Conservation (phyloP, 2,797 vertebrate genomes). For the Eulemur rubriventer region DNA sequence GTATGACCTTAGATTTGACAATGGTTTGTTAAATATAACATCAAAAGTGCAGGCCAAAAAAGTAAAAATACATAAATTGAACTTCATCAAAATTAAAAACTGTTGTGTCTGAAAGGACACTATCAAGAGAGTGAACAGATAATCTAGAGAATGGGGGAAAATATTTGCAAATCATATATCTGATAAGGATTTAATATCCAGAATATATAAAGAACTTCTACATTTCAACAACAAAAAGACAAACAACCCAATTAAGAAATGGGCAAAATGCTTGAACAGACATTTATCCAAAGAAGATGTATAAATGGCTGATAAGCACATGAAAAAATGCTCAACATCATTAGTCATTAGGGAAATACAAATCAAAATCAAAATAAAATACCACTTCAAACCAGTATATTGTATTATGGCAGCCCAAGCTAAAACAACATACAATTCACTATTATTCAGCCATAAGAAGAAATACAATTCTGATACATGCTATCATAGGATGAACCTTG, state of each 20-base stretch:
- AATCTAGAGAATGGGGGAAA: background rate
- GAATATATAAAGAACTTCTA: background rate
- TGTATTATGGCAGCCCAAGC: background rate
- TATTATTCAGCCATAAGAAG: background rate
- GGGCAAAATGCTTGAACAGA: background rate
- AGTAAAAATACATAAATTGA: background rate
- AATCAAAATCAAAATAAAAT: background rate
- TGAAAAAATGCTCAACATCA: background rate
- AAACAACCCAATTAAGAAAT: background rate
- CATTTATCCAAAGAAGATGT: background rate
- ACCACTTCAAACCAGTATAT: background rate
- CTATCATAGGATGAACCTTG: background rate
- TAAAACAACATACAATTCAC: background rate
- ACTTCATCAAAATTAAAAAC: background rate
- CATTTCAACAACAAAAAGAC: background rate
- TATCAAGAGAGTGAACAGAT: background rate
- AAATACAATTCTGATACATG: background rate
- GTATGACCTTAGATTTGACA: background rate
- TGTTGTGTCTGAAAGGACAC: background rate
- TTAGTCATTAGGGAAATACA: background rate
- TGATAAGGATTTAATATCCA: background rate
- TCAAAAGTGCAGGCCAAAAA: background rate
- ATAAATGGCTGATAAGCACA: background rate
- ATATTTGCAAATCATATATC: background rate
- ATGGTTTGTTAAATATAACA: background rate